phyloP scores from a whole-genome alignment of 2,888 invertebrate species.

The Drosophila buzzatii region DNA sequence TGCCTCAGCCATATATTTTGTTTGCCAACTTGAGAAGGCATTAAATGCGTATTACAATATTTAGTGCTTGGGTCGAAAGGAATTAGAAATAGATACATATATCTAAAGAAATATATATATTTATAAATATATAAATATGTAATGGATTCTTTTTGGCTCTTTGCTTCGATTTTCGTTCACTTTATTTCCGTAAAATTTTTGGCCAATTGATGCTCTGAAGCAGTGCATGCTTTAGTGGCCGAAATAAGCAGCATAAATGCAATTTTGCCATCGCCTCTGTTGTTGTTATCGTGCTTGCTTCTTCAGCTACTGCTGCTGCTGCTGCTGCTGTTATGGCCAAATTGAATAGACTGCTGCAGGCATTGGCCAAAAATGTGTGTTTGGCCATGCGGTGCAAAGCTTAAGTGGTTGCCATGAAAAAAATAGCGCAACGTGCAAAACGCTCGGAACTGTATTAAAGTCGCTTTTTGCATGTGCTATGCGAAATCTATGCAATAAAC shows the following conservation, averaged over 20 bases:
- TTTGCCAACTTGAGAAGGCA: not conserved
- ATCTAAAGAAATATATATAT: conserved; percentile 2
- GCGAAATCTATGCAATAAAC: not conserved
- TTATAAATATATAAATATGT: conserved; percentile 4
- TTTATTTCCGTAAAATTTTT: conserved; percentile 21
- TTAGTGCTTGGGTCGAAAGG: conserved; percentile 6
- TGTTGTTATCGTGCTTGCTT: conserved; percentile 13
- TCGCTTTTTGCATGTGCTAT: not conserved
- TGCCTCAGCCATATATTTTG: conserved; percentile 1
- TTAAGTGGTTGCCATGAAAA: conserved; percentile 37
- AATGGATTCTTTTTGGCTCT: not conserved
- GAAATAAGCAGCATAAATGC: conserved; percentile 24
- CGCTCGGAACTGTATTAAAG: conserved; percentile 1
- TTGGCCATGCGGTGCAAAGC: conserved; percentile 26
- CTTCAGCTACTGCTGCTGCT: not conserved
- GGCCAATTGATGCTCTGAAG: conserved; percentile 28
- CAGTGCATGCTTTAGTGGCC: conserved; percentile 25
- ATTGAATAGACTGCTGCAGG: conserved; percentile 17
- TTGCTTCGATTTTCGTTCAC: not conserved
- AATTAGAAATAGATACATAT: not conserved
- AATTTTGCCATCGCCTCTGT: conserved; percentile 39
- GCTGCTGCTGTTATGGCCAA: conserved; percentile 4
- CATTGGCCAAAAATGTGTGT: conserved; percentile 18
- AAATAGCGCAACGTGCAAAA: conserved; percentile 19
- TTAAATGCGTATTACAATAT: conserved; percentile 4